Evolutionary conservation across 1,140 invertebrate genomes (phyloP), one percentile per base, ranked within the genome.

Genomic region (Radopholus similis): DNA sequence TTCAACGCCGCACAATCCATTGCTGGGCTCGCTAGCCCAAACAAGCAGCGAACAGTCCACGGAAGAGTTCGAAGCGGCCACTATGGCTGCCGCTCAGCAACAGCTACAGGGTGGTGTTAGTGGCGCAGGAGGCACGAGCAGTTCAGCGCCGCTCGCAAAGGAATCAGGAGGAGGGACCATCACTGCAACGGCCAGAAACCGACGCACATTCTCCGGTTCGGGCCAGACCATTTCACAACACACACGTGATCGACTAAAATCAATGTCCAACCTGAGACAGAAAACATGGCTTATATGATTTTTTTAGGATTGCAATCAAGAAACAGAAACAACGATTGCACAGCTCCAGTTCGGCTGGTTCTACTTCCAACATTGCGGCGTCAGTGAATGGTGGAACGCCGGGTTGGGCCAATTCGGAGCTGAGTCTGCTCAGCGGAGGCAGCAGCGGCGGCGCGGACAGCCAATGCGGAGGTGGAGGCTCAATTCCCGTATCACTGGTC

Each of bases 151-250:
- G 15, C 11, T 62, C 37, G 59, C 40, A 35, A 62, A 49, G 21
- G 59, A 62, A 21, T 42, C 44, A 26, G 28, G 21, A 21, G 57
- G 32, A 1, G 30, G 42, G 13, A 35, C 37, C 26, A 58, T 49
- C 37, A 34, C 59, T 5, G 38, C 64, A 26, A 38, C 71, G 15
- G 35, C 58, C 35, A 60, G 73, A 13, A 75, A 75, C 51, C 62
- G 73, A 9, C 54, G 73, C 15, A 73, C 73, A 6, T 74, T 75
- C 34, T 76, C 72, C 2, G 73, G 73, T 9, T 75, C 73, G 9
- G 73, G 73, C 21, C 75, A 77, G 57, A 78, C 76, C 2, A 78
- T 78, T 26, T 72, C 67, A 21, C 75, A 78, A 40, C 62, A 60
- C 49, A 78, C 76, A 13, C 30, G 75, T 34, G 76, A 78, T 44